These are phyloP conservation scores for Anhinga anhinga DNA, from an alignment of 2,113 vertebrate species.

Conservation along the genomic window DNA sequence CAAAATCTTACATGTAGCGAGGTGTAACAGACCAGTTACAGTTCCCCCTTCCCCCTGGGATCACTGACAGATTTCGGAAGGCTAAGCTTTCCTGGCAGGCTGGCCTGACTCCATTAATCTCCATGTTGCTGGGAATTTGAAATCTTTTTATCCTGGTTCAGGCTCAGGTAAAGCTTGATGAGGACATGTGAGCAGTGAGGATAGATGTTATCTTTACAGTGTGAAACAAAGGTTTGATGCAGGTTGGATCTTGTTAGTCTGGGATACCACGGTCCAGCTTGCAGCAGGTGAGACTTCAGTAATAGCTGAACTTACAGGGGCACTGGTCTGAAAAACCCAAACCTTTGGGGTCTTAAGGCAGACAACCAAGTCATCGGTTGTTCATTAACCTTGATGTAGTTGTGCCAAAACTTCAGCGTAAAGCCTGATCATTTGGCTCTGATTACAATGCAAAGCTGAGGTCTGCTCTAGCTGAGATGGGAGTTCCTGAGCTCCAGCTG, in stretches of 20 bases:
- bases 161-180: neutral
- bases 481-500: neutral
- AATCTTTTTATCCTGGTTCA: neutral
- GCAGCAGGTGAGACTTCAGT: neutral
- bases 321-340: neutral
- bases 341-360: neutral
- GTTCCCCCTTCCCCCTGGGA: neutral
- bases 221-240: neutral
- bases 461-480: neutral
- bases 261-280: neutral
- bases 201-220: neutral
- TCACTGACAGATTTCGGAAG: neutral
- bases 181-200: neutral
- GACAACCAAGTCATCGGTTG: neutral
- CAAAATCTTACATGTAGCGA: neutral
- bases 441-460: neutral
- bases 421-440: neutral
- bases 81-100: neutral
- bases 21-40: neutral
- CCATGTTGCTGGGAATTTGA: neutral
- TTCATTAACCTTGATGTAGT: neutral
- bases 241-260: neutral
- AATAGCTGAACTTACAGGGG: neutral
- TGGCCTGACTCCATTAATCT: neutral
- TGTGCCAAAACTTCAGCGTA: neutral